A percentile compares a stretch with the other conserved stretches of the same genome.
Conservation (phyloP, 1,140 invertebrate genomes). For the Bombyx mandarina region DNA sequence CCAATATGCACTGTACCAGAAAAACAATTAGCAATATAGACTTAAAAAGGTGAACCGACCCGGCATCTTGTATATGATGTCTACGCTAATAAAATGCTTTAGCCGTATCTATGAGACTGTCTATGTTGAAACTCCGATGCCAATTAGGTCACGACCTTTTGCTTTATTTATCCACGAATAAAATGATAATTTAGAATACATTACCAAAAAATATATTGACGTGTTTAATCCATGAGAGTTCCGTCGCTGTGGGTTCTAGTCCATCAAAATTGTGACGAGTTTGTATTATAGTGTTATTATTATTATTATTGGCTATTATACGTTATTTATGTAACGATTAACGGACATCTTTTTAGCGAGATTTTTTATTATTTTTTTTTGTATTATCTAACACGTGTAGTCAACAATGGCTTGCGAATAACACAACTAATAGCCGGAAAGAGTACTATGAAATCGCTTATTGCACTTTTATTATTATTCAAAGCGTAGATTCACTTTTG, state of each 20-base stretch:
- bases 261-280: conserved; percentile 55
- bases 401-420: conserved; percentile 66
- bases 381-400: conserved; percentile 60
- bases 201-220: conserved; percentile 50
- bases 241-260: conserved; percentile 64
- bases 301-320: conserved; percentile 49
- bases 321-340: conserved; percentile 11
- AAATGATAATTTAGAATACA: conserved; percentile 5
- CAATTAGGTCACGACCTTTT: too few species aligned
- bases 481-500: background rate
- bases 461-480: conserved; percentile 24
- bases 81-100: too few species aligned
- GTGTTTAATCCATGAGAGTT: conserved; percentile 24
- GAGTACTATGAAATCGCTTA: conserved; percentile 60
- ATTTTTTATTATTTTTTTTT: conserved; percentile 43
- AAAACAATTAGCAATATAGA: too few species aligned
- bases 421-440: conserved; percentile 65
- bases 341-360: too few species aligned
- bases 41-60: too few species aligned
- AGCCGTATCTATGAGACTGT: too few species aligned
- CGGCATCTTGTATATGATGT: too few species aligned
- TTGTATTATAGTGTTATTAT: conserved; percentile 40
- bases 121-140: too few species aligned
- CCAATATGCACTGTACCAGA: too few species aligned
- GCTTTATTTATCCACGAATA: too few species aligned